Base-by-base conservation (phyloP, 2,888 invertebrate species). In the Eupithecia centaureata region DNA sequence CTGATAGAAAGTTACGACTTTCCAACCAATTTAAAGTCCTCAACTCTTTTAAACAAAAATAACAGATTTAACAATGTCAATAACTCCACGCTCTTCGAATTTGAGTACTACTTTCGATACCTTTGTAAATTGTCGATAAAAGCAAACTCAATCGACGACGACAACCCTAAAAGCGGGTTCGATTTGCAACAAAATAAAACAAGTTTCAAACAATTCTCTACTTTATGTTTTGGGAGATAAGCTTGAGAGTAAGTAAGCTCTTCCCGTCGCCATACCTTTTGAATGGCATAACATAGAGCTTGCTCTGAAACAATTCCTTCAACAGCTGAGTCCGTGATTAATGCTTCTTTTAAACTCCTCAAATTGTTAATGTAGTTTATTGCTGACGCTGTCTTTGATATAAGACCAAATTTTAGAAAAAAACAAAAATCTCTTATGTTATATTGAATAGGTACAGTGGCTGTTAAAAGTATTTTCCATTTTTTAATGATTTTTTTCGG, bases 311-410 rank as follows among this genome's bases (percentile, higher is more conserved):
- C 79, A 82, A 82, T 86, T 79, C 81, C 82, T 83, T 83, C 81
- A 86, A 83, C 91, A 89, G 86, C 88, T 88, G 88, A 84, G 87
- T 76, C 84, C 82, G 81, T 86, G 84, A 90, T 87, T 86, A 86
- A 87, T 86, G 85, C 70, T 52, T 70, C 74, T 78, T 79, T 81
- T 77, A 81, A 85, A 82, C 79, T 69, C 63, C 54, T 22, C 61
- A 72, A 71, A 63, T 57, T 54, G 61, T 70, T 72, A 71, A 72
- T 72, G 63, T 68, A 65, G 72, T 73, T 75, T 68, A 72, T 72
- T 61, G 12, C 30, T 54, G 60, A 27, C 51, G 22, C 47, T 22
- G 47, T 18, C 2, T 42, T 28, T 28, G 0, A 28, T 54, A 27
- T 27, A 25, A n/a, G 8, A 18, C 42, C 42, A n/a, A 42, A 42